Conservation (phyloP, 2,888 invertebrate genomes). For the Bellardia pandia region DNA sequence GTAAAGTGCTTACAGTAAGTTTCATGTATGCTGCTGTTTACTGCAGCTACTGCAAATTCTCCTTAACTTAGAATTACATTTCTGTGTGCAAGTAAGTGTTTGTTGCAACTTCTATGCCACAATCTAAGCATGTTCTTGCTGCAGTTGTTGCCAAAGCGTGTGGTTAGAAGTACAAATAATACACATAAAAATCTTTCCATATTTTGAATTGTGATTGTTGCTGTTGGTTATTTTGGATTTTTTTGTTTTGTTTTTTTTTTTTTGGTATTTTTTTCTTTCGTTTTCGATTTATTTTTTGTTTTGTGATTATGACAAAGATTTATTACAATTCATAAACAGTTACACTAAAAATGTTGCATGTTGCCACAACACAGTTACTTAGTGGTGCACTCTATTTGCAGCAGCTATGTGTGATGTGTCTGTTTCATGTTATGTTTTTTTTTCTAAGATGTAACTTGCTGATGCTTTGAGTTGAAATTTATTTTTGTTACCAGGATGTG, state of each 20-base stretch:
- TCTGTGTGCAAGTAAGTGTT: not conserved
- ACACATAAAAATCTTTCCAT: not conserved
- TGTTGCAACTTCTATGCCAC: constrained; percentile 7
- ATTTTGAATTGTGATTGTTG: constrained; percentile 4
- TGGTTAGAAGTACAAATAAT: constrained; percentile 19
- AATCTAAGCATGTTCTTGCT: constrained; percentile 6
- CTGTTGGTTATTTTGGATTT: constrained; percentile 31
- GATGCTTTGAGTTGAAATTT: not conserved
- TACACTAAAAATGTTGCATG: not conserved
- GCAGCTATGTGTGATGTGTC: not conserved
- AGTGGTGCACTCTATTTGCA: not conserved
- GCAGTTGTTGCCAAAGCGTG: constrained; percentile 27
- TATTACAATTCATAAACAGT: constrained; percentile 51
- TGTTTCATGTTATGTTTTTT: not conserved
- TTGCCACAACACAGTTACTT: constrained; percentile 7
- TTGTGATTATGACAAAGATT: constrained; percentile 63
- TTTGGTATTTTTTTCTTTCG: constrained; percentile 15
- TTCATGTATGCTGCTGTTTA: constrained; percentile 36
- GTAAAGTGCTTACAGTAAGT: constrained; percentile 8
- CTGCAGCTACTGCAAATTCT: constrained; percentile 31
- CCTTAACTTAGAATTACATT: constrained; percentile 3
- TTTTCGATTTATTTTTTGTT: constrained; percentile 1
- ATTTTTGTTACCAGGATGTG: not conserved
- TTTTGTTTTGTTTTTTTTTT: no score
- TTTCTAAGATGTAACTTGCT: not conserved